phyloP scores from a whole-genome alignment of 2,113 vertebrate genomes.

The Pluvialis apricaria region DNA sequence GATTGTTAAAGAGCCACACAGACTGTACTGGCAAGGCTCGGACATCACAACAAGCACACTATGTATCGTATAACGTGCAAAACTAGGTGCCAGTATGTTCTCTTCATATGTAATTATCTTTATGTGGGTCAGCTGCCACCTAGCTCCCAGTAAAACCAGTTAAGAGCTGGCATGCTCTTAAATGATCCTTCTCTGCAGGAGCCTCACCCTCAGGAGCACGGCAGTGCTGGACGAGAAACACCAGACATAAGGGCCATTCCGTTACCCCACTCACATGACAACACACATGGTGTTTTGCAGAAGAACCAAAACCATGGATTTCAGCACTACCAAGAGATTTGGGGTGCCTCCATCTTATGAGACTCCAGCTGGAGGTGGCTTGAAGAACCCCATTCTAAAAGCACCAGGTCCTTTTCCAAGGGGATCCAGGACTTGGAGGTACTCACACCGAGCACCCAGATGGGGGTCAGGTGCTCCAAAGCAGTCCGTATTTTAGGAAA shows the following conservation, averaged over 20 bases:
- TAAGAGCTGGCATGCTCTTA: not conserved
- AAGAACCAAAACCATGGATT: not conserved
- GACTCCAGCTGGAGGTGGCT: not conserved
- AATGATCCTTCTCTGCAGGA: not conserved
- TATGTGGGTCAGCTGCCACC: not conserved
- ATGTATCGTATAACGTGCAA: not conserved
- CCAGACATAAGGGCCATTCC: not conserved
- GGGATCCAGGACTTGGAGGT: not conserved
- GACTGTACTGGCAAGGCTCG: not conserved
- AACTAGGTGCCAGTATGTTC: not conserved
- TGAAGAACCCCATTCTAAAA: not conserved
- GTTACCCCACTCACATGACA: not conserved
- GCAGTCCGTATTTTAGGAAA: not conserved
- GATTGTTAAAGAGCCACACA: not conserved
- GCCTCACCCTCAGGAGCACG: rapidly evolving
- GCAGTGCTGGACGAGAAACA: not conserved
- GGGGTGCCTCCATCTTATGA: not conserved
- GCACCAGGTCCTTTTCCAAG: not conserved
- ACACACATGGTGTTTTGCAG: not conserved
- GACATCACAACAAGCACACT: not conserved
- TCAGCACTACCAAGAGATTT: not conserved
- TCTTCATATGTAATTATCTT: not conserved
- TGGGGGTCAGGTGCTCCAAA: not conserved
- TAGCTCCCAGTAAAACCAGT: not conserved
- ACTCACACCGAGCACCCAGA: not conserved